These are phyloP conservation scores for Drosophila triauraria DNA, from an alignment of 1,140 invertebrate genomes.

Conservation along the genomic window DNA sequence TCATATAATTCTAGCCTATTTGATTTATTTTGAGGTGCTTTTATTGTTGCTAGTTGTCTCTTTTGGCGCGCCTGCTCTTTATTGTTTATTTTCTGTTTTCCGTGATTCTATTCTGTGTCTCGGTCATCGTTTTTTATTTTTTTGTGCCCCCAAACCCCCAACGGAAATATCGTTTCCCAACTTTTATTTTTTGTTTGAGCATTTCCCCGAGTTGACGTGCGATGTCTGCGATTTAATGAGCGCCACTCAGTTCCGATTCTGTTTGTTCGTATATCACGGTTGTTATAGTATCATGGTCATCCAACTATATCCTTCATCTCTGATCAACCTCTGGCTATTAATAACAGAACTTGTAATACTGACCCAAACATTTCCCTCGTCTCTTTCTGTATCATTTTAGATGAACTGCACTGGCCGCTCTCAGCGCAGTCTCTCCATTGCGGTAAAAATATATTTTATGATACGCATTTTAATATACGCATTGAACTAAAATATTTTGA, in stretches of 20 bases:
- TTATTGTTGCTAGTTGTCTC: constrained; percentile 32
- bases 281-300: constrained; percentile 38
- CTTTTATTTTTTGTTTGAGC: constrained; percentile 51
- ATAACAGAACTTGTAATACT: constrained; percentile 45
- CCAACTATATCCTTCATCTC: constrained; percentile 37
- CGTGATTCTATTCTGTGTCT: constrained; percentile 43
- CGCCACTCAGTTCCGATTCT: constrained; percentile 43
- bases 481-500: not conserved
- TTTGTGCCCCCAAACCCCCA: constrained; percentile 8
- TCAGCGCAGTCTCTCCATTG: constrained; percentile 72
- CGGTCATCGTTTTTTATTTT: constrained; percentile 25
- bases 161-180: constrained; percentile 71
- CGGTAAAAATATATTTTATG: constrained; percentile 56
- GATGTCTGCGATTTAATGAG: constrained; percentile 61
- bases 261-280: constrained; percentile 38
- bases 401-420: constrained; percentile 66
- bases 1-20: constrained; percentile 1
- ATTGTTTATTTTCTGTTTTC: constrained; percentile 60
- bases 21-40: constrained; percentile 25
- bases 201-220: constrained; percentile 39
- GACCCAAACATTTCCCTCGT: constrained; percentile 42
- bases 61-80: constrained; percentile 52
- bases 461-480: constrained; percentile 16
- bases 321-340: constrained; percentile 46
- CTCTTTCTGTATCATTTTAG: constrained; percentile 70